phyloP scores from a whole-genome alignment of 2,797 vertebrate species.

The Buphagus erythrorhynchus region DNA sequence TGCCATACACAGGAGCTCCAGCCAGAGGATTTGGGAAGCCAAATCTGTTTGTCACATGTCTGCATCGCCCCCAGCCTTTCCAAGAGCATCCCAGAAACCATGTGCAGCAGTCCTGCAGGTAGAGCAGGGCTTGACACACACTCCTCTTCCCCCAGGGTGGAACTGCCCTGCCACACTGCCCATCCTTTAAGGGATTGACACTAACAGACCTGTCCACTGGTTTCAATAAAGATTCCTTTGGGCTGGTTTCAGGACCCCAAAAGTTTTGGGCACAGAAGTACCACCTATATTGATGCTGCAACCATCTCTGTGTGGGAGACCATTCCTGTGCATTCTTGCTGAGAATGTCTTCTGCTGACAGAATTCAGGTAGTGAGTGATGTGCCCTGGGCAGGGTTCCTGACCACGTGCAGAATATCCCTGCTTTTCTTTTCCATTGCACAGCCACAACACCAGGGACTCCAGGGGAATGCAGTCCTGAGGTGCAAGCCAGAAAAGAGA shows the following conservation, averaged over 20 bases:
- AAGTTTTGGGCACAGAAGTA: background rate
- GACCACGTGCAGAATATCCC: background rate
- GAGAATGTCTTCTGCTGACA: background rate
- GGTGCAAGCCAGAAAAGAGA: background rate
- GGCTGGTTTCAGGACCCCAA: background rate
- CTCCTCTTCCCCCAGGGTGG: background rate
- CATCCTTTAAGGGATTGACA: rapidly evolving
- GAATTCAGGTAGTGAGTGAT: background rate
- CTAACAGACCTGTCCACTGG: background rate
- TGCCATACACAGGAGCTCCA: background rate
- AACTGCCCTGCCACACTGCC: background rate
- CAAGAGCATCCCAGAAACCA: background rate
- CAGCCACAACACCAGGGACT: background rate
- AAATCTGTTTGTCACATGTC: background rate
- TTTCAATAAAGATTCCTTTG: background rate
- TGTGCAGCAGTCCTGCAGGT: background rate
- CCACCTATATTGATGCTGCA: background rate
- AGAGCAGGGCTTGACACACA: background rate
- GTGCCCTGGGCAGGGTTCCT: background rate
- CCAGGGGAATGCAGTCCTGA: background rate
- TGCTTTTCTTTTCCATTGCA: background rate
- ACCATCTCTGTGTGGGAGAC: background rate
- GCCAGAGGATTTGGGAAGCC: background rate
- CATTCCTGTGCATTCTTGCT: background rate
- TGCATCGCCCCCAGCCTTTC: background rate